These are phyloP conservation scores for Epinotia brunnichana DNA, from an alignment of 2,888 invertebrate genomes.

Conservation along the genomic window DNA sequence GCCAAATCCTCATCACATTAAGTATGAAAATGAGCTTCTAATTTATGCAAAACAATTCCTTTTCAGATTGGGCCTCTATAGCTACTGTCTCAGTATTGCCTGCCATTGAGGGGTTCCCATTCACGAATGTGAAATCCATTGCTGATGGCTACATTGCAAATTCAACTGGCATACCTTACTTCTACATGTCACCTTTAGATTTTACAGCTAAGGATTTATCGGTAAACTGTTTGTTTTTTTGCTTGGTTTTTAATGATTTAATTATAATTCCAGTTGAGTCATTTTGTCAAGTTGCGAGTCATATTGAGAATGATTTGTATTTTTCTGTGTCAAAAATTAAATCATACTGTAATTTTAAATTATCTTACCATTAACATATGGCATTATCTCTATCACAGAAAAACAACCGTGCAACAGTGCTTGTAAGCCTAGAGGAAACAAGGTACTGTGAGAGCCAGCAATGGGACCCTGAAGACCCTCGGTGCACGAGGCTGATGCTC, in stretches of 20 bases:
- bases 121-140: conserved; percentile 87
- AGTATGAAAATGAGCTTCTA: conserved; percentile 16
- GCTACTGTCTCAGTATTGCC: conserved; percentile 87
- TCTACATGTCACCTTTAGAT: conserved; percentile 89
- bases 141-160: conserved; percentile 87
- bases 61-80: conserved; percentile 88
- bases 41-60: conserved; percentile 15
- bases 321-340: too few relatives aligned
- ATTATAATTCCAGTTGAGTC: too few relatives aligned
- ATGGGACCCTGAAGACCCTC: conserved; percentile 90
- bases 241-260: not conserved
- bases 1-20: not conserved
- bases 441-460: conserved; percentile 85
- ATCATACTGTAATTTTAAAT: too few relatives aligned
- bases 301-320: too few relatives aligned
- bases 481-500: conserved; percentile 89
- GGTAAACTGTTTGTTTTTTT: conserved; percentile 67
- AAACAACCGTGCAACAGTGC: conserved; percentile 86
- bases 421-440: conserved; percentile 87
- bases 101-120: conserved; percentile 86
- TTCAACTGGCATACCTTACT: conserved; percentile 89
- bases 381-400: conserved; percentile 68
- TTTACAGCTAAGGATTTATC: conserved; percentile 86
- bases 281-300: too few relatives aligned
- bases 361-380: too few relatives aligned